phyloP scores from a whole-genome alignment of 2,113 vertebrate genomes.

The Ellobius talpinus region DNA sequence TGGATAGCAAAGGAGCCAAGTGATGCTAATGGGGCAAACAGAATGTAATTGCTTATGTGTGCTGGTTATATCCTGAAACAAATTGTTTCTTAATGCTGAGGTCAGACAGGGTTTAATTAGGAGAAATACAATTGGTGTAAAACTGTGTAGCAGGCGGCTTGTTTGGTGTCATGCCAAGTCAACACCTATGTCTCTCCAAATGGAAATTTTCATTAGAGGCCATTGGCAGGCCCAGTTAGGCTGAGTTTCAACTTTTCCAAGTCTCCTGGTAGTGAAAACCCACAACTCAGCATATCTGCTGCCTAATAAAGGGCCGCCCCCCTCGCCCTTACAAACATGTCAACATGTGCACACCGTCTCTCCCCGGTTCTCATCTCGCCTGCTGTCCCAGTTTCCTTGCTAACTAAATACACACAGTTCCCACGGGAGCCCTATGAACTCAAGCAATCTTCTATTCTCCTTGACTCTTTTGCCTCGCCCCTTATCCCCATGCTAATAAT shows the following conservation, averaged over 20 bases:
- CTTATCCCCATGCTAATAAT: slow-evolving; percentile 32
- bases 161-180: slow-evolving; percentile 92
- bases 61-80: slow-evolving; percentile 95
- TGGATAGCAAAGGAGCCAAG: slow-evolving; percentile 88
- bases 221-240: slow-evolving; percentile 88
- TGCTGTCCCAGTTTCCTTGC: slow-evolving; percentile 39
- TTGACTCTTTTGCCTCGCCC: not conserved
- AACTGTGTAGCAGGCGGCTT: slow-evolving; percentile 91
- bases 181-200: slow-evolving; percentile 90
- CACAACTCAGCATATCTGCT: slow-evolving; percentile 85
- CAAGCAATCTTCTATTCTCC: not conserved
- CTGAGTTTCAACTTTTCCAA: slow-evolving; percentile 86
- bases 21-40: slow-evolving; percentile 93
- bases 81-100: slow-evolving; percentile 97
- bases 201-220: slow-evolving; percentile 91
- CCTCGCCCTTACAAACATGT: slow-evolving; percentile 74
- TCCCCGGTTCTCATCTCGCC: slow-evolving; percentile 1
- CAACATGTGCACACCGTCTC: slow-evolving; percentile 55
- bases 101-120: slow-evolving; percentile 99
- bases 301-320: slow-evolving; percentile 83
- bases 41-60: slow-evolving; percentile 95
- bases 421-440: not conserved
- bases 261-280: slow-evolving; percentile 86
- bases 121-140: slow-evolving; percentile 97
- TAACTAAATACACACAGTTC: slow-evolving; percentile 26